Conservation (phyloP, 35 echinoderm and acorn worm species). For the Diadema setosum region DNA sequence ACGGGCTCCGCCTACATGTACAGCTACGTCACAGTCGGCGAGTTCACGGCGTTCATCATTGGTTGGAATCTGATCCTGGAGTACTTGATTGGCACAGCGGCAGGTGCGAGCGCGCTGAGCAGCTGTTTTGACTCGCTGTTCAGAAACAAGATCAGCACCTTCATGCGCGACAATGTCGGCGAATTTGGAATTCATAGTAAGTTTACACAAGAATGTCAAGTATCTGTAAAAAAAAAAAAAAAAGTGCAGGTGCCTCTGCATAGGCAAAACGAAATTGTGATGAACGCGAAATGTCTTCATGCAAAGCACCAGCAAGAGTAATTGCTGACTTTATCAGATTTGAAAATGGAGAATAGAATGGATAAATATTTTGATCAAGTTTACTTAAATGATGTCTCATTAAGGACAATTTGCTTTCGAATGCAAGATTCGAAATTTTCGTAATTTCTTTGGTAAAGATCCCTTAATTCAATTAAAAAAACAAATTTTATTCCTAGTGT, state of each 20-base stretch:
- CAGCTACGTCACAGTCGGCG: conserved; percentile 99
- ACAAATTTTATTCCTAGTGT: too few species aligned
- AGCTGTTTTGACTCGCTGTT: conserved; percentile 89
- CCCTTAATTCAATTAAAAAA: too few species aligned
- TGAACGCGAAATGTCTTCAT: too few species aligned
- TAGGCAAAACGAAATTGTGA: background rate
- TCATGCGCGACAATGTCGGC: conserved; percentile 96
- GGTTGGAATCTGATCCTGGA: conserved; percentile 97
- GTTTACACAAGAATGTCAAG: too few species aligned
- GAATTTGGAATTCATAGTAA: conserved; percentile 95
- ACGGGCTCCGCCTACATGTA: conserved; percentile 97
- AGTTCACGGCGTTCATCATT: conserved; percentile 93
- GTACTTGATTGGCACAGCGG: conserved; percentile 95
- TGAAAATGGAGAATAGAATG: too few species aligned
- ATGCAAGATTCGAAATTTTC: too few species aligned
- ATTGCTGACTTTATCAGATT: too few species aligned
- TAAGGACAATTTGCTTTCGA: too few species aligned
- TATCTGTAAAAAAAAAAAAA: background rate
- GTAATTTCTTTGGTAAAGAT: too few species aligned
- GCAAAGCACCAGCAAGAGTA: too few species aligned
- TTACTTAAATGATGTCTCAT: too few species aligned
- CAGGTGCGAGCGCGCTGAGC: conserved; percentile 92
- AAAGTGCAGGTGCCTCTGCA: background rate
- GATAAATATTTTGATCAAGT: too few species aligned
- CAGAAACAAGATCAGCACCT: conserved; percentile 74